Evolutionary conservation across 2,797 vertebrate species (phyloP).

Genomic region (Sparus aurata): DNA sequence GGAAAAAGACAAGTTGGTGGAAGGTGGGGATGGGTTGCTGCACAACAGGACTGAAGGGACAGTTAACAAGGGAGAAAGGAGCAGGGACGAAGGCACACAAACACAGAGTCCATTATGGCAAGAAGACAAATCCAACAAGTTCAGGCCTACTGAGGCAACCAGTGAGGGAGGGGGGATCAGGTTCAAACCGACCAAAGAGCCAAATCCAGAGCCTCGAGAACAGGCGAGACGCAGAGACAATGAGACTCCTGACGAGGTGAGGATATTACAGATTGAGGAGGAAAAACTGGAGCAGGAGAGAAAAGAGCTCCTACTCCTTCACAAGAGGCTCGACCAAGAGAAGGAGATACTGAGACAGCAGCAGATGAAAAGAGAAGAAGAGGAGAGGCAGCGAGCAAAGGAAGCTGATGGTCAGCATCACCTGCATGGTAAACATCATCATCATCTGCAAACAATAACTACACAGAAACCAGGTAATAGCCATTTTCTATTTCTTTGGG

Average conservation of each 20-base stretch:
- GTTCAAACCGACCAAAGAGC: slow-evolving; percentile 72
- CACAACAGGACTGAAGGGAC: slow-evolving; percentile 61
- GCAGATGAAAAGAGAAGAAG: slow-evolving; percentile 72
- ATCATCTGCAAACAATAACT: slow-evolving; percentile 67
- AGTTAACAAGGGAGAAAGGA: slow-evolving; percentile 9
- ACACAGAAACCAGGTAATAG: slow-evolving; percentile 80
- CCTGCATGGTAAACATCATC: slow-evolving; percentile 67
- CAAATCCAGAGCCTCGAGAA: slow-evolving; percentile 74
- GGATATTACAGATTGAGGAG: slow-evolving; percentile 64
- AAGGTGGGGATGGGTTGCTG: slow-evolving; percentile 26
- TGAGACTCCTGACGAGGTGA: slow-evolving; percentile 74
- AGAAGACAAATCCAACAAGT: slow-evolving; percentile 56
- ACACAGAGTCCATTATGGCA: slow-evolving; percentile 49
- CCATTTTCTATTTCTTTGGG: neutral
- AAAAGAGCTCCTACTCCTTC: slow-evolving; percentile 80
- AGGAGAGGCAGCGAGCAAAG: slow-evolving; percentile 56
- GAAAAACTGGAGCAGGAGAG: slow-evolving; percentile 78
- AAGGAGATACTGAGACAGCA: slow-evolving; percentile 78
- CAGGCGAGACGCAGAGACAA: slow-evolving; percentile 61
- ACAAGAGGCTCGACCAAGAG: slow-evolving; percentile 82
- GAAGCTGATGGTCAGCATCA: slow-evolving; percentile 53
- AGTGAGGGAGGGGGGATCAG: slow-evolving; percentile 37
- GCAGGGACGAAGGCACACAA: slow-evolving; percentile 31
- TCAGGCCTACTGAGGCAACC: slow-evolving; percentile 41
- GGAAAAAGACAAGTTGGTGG: slow-evolving; percentile 31